A percentile compares a stretch with the other conserved stretches of the same genome.
Evolutionary conservation across 1,140 invertebrate species (phyloP).

Genomic region (Polyergus mexicanus): DNA sequence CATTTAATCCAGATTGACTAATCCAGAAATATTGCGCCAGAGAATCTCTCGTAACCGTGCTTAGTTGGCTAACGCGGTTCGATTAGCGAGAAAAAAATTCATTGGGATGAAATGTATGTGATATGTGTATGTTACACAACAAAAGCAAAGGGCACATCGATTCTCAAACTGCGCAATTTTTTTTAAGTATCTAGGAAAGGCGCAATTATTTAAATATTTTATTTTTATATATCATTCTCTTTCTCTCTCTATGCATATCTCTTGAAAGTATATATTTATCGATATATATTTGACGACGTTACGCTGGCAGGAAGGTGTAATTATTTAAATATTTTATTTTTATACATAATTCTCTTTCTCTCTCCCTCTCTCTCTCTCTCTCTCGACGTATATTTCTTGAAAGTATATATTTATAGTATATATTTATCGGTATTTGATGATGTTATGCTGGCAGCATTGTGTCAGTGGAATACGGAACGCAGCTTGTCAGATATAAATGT

Average conservation of each 20-base stretch:
- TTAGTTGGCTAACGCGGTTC: not conserved
- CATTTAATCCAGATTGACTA: slow-evolving; percentile 65
- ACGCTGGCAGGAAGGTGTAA: not conserved
- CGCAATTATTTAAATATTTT: not conserved
- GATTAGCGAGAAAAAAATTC: slow-evolving; percentile 24
- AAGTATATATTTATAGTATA: no score
- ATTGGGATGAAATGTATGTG: not conserved
- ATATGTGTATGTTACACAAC: not conserved
- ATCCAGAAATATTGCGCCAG: slow-evolving; percentile 43
- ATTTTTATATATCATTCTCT: no score
- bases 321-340: not conserved
- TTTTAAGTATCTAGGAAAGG: slow-evolving; percentile 1
- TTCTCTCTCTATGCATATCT: not conserved
- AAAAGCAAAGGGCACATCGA: no score
- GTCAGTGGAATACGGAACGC: no score
- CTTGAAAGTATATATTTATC: no score
- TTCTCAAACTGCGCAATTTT: not conserved
- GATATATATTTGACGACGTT: no score
- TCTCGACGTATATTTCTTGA: not conserved
- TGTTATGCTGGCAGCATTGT: no score
- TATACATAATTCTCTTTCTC: no score
- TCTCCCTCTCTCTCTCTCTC: no score
- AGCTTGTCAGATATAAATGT: no score
- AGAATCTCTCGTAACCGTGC: slow-evolving; percentile 12
- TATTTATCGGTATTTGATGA: no score